Percentiles rank a stretch among this genome's conserved stretches.
phyloP scores from a whole-genome alignment of 1,140 invertebrate genomes.

The Drosophila kohkoa region DNA sequence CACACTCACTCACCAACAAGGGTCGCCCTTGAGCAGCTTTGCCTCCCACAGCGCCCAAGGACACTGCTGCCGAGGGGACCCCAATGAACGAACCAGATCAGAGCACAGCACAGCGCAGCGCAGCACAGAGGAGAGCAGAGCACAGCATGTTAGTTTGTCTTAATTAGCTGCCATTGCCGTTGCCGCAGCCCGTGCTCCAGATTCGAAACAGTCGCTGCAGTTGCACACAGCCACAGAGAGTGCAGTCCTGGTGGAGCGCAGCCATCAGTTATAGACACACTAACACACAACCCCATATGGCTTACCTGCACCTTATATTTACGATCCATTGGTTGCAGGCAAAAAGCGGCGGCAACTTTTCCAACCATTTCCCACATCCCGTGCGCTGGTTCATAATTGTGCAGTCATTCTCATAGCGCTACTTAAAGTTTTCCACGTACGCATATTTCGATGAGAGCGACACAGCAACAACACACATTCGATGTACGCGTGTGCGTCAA shows the following conservation, averaged over 20 bases:
- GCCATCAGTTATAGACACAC: slow-evolving; percentile 45
- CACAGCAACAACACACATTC: slow-evolving; percentile 2
- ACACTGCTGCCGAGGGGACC: slow-evolving; percentile 39
- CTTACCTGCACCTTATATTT: slow-evolving; percentile 65
- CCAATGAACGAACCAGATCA: slow-evolving; percentile 24
- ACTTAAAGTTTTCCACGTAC: slow-evolving; percentile 70
- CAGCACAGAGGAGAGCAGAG: not conserved
- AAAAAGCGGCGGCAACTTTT: slow-evolving; percentile 44
- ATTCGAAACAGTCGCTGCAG: not conserved
- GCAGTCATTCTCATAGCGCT: slow-evolving; percentile 64
- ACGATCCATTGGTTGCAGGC: slow-evolving; percentile 74
- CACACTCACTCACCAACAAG: slow-evolving; percentile 13
- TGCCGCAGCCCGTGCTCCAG: slow-evolving; percentile 17
- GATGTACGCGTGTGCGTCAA: slow-evolving; percentile 63
- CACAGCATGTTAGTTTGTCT: slow-evolving; percentile 72
- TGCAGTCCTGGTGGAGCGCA: slow-evolving; percentile 12
- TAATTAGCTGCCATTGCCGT: slow-evolving; percentile 71
- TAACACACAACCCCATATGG: slow-evolving; percentile 41
- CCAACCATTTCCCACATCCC: not conserved
- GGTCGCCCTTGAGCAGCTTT: slow-evolving; percentile 58
- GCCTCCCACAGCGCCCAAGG: slow-evolving; percentile 52
- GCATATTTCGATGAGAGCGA: slow-evolving; percentile 49
- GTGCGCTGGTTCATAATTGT: slow-evolving; percentile 59
- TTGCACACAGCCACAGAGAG: slow-evolving; percentile 13
- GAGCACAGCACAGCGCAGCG: not conserved